A percentile compares a stretch with the other conserved stretches of the same genome.
phyloP scores from a whole-genome alignment of 2,888 invertebrate genomes.

The Hemicrepidius hirtus region DNA sequence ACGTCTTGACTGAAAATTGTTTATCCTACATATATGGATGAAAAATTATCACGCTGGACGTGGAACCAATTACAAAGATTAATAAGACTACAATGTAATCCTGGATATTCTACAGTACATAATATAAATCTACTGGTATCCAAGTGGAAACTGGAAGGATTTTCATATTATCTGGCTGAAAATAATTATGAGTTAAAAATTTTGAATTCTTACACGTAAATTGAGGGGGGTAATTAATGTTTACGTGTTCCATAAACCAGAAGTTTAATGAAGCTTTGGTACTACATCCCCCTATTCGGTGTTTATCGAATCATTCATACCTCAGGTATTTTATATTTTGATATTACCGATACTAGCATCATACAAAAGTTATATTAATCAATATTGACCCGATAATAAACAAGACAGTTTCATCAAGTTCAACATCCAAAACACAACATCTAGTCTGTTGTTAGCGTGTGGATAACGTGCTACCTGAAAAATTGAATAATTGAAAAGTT shows the following conservation, averaged over 20 bases:
- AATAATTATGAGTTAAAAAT: not conserved
- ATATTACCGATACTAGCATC: too few species aligned
- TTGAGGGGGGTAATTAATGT: too few species aligned
- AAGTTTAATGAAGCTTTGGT: too few species aligned
- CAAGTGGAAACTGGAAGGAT: constrained; percentile 9
- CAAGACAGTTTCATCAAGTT: not conserved
- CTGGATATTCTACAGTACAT: constrained; percentile 7
- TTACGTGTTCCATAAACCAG: too few species aligned
- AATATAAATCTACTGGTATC: constrained; percentile 11
- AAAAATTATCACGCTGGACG: not conserved
- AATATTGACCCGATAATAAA: not conserved
- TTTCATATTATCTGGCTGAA: constrained; percentile 1
- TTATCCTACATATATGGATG: not conserved
- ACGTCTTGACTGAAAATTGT: not conserved
- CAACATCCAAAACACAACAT: not conserved
- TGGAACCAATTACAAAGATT: constrained; percentile 16
- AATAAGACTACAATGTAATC: constrained; percentile 16
- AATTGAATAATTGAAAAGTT: constrained; percentile 10
- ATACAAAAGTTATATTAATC: not conserved
- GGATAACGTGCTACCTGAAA: not conserved
- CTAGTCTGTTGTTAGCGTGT: not conserved
- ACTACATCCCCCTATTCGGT: not conserved
- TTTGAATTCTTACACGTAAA: too few species aligned
- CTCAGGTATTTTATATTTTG: too few species aligned
- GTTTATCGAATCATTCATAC: too few species aligned